phyloP scores from a whole-genome alignment of 2,797 vertebrate species.

The Acrossocheilus fasciatus region DNA sequence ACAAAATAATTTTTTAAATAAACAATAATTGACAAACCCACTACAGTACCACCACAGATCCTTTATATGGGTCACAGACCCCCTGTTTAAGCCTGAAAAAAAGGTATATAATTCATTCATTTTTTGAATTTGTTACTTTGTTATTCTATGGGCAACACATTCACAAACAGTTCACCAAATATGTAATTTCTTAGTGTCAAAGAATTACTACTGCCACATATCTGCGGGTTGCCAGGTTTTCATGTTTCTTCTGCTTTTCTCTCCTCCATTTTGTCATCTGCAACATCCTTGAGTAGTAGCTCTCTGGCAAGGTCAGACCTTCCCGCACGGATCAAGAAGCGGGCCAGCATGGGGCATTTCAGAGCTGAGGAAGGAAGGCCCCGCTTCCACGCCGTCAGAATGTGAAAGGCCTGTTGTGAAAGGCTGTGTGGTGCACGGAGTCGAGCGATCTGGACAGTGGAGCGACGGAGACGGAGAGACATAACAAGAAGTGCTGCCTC shows the following conservation, averaged over 20 bases:
- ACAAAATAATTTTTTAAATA: neutral
- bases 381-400: conserved; percentile 86
- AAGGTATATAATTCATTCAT: too few species aligned
- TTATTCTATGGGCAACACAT: neutral
- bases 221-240: neutral
- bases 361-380: conserved; percentile 80
- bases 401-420: conserved; percentile 81
- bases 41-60: neutral
- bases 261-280: conserved; percentile 36
- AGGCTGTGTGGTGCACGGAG: conserved; percentile 79
- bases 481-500: conserved; percentile 71
- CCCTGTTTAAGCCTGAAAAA: neutral
- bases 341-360: conserved; percentile 80
- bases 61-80: neutral
- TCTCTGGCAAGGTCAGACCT: conserved; percentile 82
- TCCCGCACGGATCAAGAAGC: conserved; percentile 81
- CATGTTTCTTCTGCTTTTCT: neutral
- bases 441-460: conserved; percentile 82
- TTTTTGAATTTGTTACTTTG: too few species aligned
- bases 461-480: conserved; percentile 77
- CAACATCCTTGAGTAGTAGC: conserved; percentile 76
- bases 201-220: neutral
- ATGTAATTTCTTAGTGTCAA: neutral
- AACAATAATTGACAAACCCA: too few species aligned
- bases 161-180: neutral